These are phyloP conservation scores for Eurytoma californica DNA, from an alignment of 2,888 invertebrate genomes.

Conservation along the genomic window DNA sequence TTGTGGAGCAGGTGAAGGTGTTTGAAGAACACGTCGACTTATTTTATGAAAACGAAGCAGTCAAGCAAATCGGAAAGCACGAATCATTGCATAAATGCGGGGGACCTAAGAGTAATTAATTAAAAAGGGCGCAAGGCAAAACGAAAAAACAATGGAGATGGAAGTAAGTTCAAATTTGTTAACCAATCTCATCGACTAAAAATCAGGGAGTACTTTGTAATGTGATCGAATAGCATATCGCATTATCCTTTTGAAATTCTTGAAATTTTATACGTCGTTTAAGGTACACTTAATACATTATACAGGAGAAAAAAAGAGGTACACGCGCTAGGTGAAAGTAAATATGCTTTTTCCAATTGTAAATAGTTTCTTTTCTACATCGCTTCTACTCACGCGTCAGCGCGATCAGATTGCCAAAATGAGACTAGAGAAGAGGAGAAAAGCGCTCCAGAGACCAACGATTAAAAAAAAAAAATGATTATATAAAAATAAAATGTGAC, in stretches of 20 bases:
- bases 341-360: conserved; percentile 54
- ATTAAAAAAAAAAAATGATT: conserved; percentile 10
- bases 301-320: conserved; percentile 17
- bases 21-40: conserved; percentile 32
- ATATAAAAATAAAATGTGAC: conserved; percentile 2
- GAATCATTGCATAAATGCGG: conserved; percentile 45
- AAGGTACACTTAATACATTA: conserved; percentile 18
- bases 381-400: conserved; percentile 52
- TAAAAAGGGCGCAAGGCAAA: conserved; percentile 12
- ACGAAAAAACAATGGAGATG: background rate
- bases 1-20: conserved; percentile 15
- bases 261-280: conserved; percentile 52
- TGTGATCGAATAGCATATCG: conserved; percentile 41
- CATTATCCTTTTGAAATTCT: conserved; percentile 46
- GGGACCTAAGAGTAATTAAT: conserved; percentile 46
- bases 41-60: conserved; percentile 49
- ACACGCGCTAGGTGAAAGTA: conserved; percentile 39
- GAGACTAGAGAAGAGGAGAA: conserved; percentile 48
- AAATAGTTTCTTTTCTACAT: conserved; percentile 58
- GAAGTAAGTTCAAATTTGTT: conserved; percentile 33
- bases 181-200: conserved; percentile 39
- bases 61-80: conserved; percentile 50
- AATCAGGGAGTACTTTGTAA: conserved; percentile 54
- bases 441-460: conserved; percentile 31
- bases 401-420: conserved; percentile 57